These are phyloP conservation scores for Eulithis testata DNA, from an alignment of 2,888 invertebrate genomes.

Conservation along the genomic window DNA sequence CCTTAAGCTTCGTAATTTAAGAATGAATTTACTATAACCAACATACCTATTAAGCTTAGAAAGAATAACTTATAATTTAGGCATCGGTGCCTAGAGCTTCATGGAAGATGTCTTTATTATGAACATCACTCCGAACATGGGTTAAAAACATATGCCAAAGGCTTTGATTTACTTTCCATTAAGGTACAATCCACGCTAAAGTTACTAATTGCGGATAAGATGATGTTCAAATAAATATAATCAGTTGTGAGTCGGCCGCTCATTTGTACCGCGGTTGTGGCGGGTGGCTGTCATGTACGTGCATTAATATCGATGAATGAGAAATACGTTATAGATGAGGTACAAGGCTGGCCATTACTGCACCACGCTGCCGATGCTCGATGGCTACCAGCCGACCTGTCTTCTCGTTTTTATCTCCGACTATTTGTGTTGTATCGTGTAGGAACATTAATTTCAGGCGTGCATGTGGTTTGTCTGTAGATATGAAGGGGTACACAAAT, in stretches of 20 bases:
- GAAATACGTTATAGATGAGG: slow-evolving; percentile 82
- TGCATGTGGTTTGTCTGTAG: slow-evolving; percentile 20
- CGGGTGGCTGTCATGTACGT: slow-evolving; percentile 80
- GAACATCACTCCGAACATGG: too few species aligned
- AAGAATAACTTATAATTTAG: slow-evolving; percentile 3
- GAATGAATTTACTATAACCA: slow-evolving; percentile 15
- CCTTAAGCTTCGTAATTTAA: slow-evolving; percentile 28
- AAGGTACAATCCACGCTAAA: slow-evolving; percentile 52
- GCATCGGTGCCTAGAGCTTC: neutral
- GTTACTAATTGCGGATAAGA: slow-evolving; percentile 77
- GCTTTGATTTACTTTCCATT: neutral
- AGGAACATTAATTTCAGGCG: slow-evolving; percentile 60
- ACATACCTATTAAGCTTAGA: slow-evolving; percentile 18
- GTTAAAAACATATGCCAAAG: too few species aligned
- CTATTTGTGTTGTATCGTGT: slow-evolving; percentile 68
- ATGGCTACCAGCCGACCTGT: slow-evolving; percentile 72
- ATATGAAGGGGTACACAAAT: slow-evolving; percentile 1
- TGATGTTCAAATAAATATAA: slow-evolving; percentile 81
- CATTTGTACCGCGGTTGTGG: slow-evolving; percentile 73
- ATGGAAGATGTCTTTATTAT: neutral
- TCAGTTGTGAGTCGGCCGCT: slow-evolving; percentile 72
- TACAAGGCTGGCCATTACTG: slow-evolving; percentile 79
- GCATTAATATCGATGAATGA: slow-evolving; percentile 84
- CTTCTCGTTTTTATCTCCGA: slow-evolving; percentile 70
- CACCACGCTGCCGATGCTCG: slow-evolving; percentile 57